Evolutionary conservation across 2,113 vertebrate species (phyloP), one percentile per base, ranked within the genome.

Genomic region (Oxyura jamaicensis): DNA sequence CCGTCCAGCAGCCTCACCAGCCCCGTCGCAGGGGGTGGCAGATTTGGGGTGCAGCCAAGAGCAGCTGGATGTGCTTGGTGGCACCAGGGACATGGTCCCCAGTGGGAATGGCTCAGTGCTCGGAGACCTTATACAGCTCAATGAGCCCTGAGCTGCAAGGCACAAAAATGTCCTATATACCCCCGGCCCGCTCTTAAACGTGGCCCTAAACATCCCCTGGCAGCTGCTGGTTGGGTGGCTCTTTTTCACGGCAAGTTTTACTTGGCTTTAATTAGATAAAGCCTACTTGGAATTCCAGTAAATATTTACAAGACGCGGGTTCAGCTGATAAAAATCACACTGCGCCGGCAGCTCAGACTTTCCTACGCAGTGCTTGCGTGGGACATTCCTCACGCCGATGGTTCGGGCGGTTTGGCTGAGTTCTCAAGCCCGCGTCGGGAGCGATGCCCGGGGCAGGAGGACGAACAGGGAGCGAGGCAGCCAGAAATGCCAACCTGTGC

Each of bases 281-380:
- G 84, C 77, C 92, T 66, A 35, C 74, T 93, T 66, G 81, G 58
- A 95, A 94, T 91, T 91, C 83, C 91, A 82, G 86, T 93, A 96
- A 96, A 93, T 95, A 95, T 97, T 97, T 97, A 95, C 77, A 72
- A 78, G 94, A 93, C 5, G 5, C 7, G 1, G 93, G 75, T 92
- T 92, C 89, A 82, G 91, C 81, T 95, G 95, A 97, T 95, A 96
- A 96, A 95, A 93, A 91, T 95, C 89, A 84, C 86, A 82, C 39
- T 0, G 83, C 68, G 58, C 74, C 0, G 15, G 92, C 65, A 95
- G 83, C 89, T 95, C 89, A 75, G 93, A 75, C 83, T 62, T 91
- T 86, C 86, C 91, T 92, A 53, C 5, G 7, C 56, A 41, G 23
- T 25, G 86, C 83, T 93, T 82, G 82, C 2, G 3, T 75, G 0